Conservation (phyloP, 2,113 vertebrate species). For the Thalassoma bifasciatum region DNA sequence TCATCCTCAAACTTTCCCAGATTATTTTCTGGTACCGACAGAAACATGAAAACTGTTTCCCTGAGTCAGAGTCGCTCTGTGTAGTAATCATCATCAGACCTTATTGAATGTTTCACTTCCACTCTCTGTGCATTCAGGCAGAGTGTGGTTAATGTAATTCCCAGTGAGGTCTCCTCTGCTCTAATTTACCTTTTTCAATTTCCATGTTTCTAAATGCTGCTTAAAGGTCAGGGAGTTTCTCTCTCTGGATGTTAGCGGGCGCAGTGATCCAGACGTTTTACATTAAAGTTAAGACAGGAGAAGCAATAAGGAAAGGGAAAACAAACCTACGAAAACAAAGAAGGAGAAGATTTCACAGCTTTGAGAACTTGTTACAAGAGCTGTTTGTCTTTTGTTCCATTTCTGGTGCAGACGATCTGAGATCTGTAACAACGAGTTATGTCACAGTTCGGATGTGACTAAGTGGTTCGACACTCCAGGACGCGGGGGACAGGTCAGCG, state of each 20-base stretch:
- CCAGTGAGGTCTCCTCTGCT: constrained; percentile 30
- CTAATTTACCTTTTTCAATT: constrained; percentile 40
- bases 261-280: constrained; percentile 38
- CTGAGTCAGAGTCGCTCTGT: not conserved
- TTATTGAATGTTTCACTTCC: not conserved
- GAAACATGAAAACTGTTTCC: not conserved
- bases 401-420: constrained; percentile 37
- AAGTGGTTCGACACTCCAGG: constrained; percentile 30
- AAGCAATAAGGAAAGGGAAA: constrained; percentile 5
- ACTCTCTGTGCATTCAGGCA: constrained; percentile 13
- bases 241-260: constrained; percentile 21
- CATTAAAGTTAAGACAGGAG: constrained; percentile 29
- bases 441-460: constrained; percentile 35
- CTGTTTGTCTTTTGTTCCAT: constrained; percentile 33
- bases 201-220: constrained; percentile 53
- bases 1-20: not conserved
- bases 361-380: constrained; percentile 32
- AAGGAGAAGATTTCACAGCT: constrained; percentile 24
- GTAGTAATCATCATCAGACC: not conserved
- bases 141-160: constrained; percentile 26
- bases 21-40: not conserved
- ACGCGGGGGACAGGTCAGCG: constrained; percentile 6
- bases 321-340: constrained; percentile 32
- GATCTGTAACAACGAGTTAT: constrained; percentile 52
- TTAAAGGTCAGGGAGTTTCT: constrained; percentile 56